These are phyloP conservation scores for Periphyllus acericola DNA, from an alignment of 2,888 invertebrate genomes.

Conservation along the genomic window DNA sequence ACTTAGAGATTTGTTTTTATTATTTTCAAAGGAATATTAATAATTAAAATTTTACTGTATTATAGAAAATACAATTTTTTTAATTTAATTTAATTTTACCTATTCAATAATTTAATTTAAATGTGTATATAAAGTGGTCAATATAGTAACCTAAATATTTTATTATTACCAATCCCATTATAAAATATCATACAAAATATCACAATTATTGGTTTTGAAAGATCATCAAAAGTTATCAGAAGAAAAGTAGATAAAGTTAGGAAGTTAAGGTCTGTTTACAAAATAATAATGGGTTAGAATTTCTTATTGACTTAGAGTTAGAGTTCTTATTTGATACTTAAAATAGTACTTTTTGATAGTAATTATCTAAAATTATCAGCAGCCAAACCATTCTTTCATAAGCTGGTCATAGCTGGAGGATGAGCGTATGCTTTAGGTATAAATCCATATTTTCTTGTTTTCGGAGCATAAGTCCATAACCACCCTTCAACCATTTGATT, in stretches of 20 bases:
- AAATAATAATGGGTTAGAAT: constrained; percentile 7
- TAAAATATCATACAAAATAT: constrained; percentile 51
- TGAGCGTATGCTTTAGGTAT: constrained; percentile 94
- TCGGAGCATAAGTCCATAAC: constrained; percentile 95
- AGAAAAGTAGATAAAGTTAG: constrained; percentile 14
- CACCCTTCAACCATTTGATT: constrained; percentile 95
- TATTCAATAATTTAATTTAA: not conserved
- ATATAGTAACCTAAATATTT: constrained; percentile 3
- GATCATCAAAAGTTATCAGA: constrained; percentile 27
- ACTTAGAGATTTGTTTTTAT: not conserved
- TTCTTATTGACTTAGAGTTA: constrained; percentile 13
- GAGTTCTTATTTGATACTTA: not conserved
- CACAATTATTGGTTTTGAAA: constrained; percentile 49
- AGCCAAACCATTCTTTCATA: constrained; percentile 68
- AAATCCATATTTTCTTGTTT: constrained; percentile 91
- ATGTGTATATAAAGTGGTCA: not conserved
- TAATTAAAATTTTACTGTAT: not conserved
- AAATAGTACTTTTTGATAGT: constrained; percentile 29
- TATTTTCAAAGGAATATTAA: not conserved
- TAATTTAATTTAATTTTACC: not conserved
- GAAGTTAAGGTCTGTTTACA: constrained; percentile 10
- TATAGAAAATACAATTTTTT: not conserved
- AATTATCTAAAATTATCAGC: not conserved
- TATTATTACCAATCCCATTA: constrained; percentile 42
- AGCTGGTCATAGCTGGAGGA: constrained; percentile 90